These are phyloP conservation scores for Choloepus didactylus DNA, from an alignment of 2,797 vertebrate genomes.

Conservation along the genomic window DNA sequence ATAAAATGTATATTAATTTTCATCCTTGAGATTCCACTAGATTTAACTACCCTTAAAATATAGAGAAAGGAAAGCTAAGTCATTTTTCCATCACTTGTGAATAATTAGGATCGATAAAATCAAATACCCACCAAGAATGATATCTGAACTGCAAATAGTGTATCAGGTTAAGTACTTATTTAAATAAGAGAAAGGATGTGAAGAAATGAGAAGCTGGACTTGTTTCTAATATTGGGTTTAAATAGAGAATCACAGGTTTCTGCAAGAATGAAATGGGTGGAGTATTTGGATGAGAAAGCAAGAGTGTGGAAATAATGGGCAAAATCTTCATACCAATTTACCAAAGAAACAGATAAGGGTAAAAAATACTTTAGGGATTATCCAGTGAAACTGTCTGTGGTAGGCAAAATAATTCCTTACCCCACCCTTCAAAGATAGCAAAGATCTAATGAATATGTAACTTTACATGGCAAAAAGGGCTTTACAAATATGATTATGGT, in stretches of 20 bases:
- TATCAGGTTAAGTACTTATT: background rate
- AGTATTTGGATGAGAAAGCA: background rate
- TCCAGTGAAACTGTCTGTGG: background rate
- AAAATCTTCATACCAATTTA: conserved; percentile 16
- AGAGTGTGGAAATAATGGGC: background rate
- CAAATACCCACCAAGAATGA: conserved; percentile 31
- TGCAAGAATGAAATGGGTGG: background rate
- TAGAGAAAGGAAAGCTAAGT: background rate
- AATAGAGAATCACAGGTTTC: background rate
- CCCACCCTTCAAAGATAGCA: background rate
- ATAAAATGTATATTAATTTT: background rate
- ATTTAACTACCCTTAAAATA: background rate
- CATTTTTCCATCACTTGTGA: background rate
- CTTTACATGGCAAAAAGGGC: background rate
- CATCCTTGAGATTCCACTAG: background rate
- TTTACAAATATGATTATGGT: background rate
- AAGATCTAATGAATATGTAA: background rate
- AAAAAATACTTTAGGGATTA: conserved; percentile 32
- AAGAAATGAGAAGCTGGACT: background rate
- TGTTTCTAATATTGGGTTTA: background rate
- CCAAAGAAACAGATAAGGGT: background rate
- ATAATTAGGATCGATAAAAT: background rate
- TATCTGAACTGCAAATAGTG: background rate
- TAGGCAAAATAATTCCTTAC: background rate
- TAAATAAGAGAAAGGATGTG: background rate